These are phyloP conservation scores for Pedionomus torquatus DNA, from an alignment of 2,113 vertebrate species.

Conservation along the genomic window DNA sequence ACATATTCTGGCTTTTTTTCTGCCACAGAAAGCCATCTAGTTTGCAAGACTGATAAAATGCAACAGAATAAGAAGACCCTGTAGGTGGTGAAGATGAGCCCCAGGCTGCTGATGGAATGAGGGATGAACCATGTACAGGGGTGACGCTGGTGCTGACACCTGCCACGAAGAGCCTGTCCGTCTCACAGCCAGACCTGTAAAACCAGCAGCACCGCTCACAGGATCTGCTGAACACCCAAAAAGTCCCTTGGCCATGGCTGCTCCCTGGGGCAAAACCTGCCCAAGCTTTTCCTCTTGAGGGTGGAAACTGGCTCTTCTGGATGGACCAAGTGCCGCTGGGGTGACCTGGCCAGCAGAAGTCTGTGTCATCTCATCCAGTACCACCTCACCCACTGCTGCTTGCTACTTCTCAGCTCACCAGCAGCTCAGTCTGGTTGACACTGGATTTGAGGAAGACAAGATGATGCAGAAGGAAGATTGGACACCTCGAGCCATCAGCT, in stretches of 20 bases:
- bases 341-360: neutral
- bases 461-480: neutral
- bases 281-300: neutral
- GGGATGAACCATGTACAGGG: neutral
- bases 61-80: neutral
- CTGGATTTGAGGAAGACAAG: neutral
- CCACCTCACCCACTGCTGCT: fast-evolving
- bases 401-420: neutral
- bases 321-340: fast-evolving
- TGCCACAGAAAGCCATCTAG: neutral
- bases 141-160: neutral
- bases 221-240: neutral
- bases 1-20: neutral
- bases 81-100: neutral
- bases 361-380: neutral
- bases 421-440: fast-evolving
- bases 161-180: fast-evolving
- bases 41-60: neutral
- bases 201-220: neutral
- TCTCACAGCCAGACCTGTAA: neutral
- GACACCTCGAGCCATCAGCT: neutral
- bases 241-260: neutral
- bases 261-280: neutral
- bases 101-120: neutral
- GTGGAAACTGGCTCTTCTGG: fast-evolving